Conservation (phyloP, 2,113 vertebrate genomes). For the Dunckerocampus dactyliophorus region DNA sequence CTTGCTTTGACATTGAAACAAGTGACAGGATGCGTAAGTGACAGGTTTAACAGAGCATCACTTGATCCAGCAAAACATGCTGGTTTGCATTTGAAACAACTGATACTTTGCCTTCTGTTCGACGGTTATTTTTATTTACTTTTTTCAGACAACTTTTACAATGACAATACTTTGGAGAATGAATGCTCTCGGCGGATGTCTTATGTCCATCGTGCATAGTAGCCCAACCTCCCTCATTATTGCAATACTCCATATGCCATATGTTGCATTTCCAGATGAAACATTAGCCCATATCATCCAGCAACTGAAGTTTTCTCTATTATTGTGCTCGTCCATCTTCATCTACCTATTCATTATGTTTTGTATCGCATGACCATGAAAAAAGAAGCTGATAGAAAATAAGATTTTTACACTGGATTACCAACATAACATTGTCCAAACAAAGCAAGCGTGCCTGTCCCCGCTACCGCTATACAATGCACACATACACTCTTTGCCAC, state of each 20-base stretch:
- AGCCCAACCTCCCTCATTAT: constrained; percentile 19
- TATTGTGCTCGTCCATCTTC: neutral
- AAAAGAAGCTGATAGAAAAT: constrained; percentile 11
- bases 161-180: constrained; percentile 14
- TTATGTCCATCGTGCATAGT: constrained; percentile 17
- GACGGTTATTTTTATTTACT: constrained; percentile 22
- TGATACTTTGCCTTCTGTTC: constrained; percentile 51
- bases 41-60: constrained; percentile 51
- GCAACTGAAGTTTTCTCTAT: neutral
- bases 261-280: neutral
- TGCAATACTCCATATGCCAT: constrained; percentile 3
- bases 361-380: constrained; percentile 1
- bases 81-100: constrained; percentile 65
- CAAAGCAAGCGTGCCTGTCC: constrained; percentile 26
- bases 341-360: neutral
- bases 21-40: constrained; percentile 46
- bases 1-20: constrained; percentile 46
- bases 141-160: constrained; percentile 16
- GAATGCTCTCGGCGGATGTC: neutral
- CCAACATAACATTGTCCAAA: constrained; percentile 23
- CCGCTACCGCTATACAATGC: constrained; percentile 23
- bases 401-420: constrained; percentile 27
- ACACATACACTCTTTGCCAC: constrained; percentile 20
- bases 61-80: constrained; percentile 49
- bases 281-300: neutral